Conservation (phyloP, 2,113 vertebrate genomes). For the Pseudonaja textilis region DNA sequence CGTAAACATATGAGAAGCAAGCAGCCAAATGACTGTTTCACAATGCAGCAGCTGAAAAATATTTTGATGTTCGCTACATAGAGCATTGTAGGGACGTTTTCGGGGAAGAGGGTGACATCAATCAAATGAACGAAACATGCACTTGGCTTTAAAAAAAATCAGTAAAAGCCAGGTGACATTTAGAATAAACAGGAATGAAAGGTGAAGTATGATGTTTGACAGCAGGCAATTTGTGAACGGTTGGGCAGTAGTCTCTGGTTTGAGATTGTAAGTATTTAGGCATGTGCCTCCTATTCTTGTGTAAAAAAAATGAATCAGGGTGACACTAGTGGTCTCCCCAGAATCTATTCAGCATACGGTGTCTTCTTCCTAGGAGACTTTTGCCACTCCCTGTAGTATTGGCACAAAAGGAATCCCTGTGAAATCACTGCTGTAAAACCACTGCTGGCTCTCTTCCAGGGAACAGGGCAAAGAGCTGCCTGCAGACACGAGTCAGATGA, state of each 20-base stretch:
- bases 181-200: background rate
- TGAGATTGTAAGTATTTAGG: background rate
- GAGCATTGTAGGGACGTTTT: background rate
- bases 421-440: background rate
- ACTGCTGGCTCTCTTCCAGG: constrained; percentile 4
- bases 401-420: background rate
- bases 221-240: no score
- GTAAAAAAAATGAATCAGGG: background rate
- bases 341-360: background rate
- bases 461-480: constrained; percentile 2
- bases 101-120: background rate
- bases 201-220: background rate
- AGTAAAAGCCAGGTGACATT: background rate
- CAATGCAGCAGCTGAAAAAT: background rate
- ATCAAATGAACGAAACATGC: background rate
- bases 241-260: background rate
- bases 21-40: background rate
- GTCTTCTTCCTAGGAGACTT: background rate
- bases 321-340: background rate
- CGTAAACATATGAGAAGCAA: no score
- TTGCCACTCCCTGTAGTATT: background rate
- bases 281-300: background rate
- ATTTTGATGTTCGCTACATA: background rate
- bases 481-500: background rate
- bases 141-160: constrained; percentile 2